Conservation (phyloP, 2,888 invertebrate species). For the Bembecia ichneumoniformis region DNA sequence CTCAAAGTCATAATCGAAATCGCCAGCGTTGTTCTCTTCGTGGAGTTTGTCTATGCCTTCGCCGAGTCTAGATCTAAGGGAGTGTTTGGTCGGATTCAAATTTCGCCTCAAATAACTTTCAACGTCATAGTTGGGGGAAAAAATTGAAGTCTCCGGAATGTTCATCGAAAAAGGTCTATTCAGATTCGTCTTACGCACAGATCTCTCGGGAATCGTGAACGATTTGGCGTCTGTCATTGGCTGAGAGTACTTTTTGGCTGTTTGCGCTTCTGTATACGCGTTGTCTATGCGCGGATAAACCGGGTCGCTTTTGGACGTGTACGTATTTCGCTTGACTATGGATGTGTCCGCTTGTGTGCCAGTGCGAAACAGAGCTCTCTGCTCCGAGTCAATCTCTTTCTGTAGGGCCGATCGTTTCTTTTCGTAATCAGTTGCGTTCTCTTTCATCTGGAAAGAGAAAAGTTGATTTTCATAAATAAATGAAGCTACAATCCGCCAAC, state of each 20-base stretch:
- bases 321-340: slow-evolving; percentile 9
- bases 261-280: slow-evolving; percentile 11
- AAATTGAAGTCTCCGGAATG: slow-evolving; percentile 55
- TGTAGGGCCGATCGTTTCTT: slow-evolving; percentile 60
- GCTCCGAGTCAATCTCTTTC: slow-evolving; percentile 54
- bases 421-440: slow-evolving; percentile 60
- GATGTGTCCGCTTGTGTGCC: slow-evolving; percentile 13
- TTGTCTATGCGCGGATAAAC: no score
- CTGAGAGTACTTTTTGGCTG: slow-evolving; percentile 46
- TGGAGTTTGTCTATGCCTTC: neutral
- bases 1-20: slow-evolving; percentile 5
- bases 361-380: slow-evolving; percentile 27
- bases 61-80: neutral
- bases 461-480: no score
- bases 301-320: slow-evolving; percentile 31
- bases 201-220: no score
- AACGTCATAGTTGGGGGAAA: slow-evolving; percentile 53
- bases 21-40: neutral
- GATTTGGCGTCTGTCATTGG: slow-evolving; percentile 42
- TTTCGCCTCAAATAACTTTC: slow-evolving; percentile 53
- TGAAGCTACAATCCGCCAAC: no score
- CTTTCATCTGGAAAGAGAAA: slow-evolving; percentile 45
- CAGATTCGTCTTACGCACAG: no score
- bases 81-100: slow-evolving; percentile 40
- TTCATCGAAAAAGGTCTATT: slow-evolving; percentile 35